phyloP scores from a whole-genome alignment of 2,888 invertebrate genomes.

The Carcina quercana region DNA sequence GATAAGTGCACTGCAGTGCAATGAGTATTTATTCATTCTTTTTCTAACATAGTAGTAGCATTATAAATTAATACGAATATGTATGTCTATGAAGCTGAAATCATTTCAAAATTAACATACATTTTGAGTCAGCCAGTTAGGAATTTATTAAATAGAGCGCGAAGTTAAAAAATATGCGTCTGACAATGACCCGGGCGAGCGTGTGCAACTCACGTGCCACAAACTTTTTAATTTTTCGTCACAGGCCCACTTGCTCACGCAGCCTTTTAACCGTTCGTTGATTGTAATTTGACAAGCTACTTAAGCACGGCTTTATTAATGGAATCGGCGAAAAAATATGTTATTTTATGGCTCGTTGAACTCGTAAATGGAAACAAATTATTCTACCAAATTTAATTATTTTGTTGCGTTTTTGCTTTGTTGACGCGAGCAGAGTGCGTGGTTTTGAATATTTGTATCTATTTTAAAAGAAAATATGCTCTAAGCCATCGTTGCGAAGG shows the following conservation, averaged over 20 bases:
- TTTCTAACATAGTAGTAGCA: no score
- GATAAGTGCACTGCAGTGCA: no score
- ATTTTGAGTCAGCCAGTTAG: conserved; percentile 4
- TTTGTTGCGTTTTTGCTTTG: no score
- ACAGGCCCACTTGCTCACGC: conserved; percentile 23
- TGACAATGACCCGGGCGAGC: conserved; percentile 38
- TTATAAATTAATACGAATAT: no score
- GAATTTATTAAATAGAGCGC: conserved; percentile 35
- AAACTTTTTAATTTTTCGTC: conserved; percentile 36
- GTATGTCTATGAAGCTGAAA: no score
- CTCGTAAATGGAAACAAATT: neutral
- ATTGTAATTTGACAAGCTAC: conserved; percentile 1
- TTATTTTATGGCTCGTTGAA: neutral
- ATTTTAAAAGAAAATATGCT: no score
- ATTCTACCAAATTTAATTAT: neutral
- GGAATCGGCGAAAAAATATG: neutral
- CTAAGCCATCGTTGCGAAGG: no score
- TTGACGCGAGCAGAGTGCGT: no score
- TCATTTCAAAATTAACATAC: neutral
- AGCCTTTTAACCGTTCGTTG: neutral
- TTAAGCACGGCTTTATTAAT: conserved; percentile 1
- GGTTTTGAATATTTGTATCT: no score
- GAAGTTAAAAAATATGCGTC: conserved; percentile 24
- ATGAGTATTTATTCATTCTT: no score
- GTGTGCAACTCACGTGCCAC: conserved; percentile 24